Evolutionary conservation across 2,797 vertebrate genomes (phyloP), one percentile per base, ranked within the genome.

Genomic region (Cetoscarus ocellatus): DNA sequence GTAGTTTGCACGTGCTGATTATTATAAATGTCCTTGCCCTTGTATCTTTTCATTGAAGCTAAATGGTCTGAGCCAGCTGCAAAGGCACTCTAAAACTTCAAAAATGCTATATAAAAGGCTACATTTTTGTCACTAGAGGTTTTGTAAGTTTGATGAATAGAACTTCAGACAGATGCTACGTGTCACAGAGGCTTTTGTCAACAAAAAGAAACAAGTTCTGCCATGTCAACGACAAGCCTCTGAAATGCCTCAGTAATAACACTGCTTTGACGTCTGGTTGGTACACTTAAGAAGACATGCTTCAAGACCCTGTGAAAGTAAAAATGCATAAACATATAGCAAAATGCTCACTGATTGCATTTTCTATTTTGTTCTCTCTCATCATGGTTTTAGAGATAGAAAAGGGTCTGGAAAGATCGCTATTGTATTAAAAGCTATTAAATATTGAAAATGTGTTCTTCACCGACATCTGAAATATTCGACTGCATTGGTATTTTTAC

Each of bases 111-210:
- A 27, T 8, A 55, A 67, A 66, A 35, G 47, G 59, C 63, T 8
- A 19, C 73, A 49, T 82, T 83, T 66, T 65, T 61, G 27, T 54
- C 69, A 68, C 39, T 40, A 39, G 65, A 67, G 67, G 51, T 73
- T 73, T 77, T 75, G 19, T 36, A 57, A 57, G 57, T 65, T 17
- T 42, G 70, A 83, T 80, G 78, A 82, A 90, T 72, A 56, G 73
- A 75, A 75, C 66, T 71, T 38, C 40, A 82, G 77, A 42, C 73
- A 80, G 80, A 82, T 69, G 74, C 82, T 88, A 78, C 53, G 56
- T 62, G 75, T 88, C 86, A 79, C 64, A 77, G 82, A 78, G 61
- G 78, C 70, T 76, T 85, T 83, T 82, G 70, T 84, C 27, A 27
- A 17, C 53, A 15, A 34, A 19, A 63, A 67, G 76, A 44, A 52